A percentile compares a stretch with the other conserved stretches of the same genome.
Evolutionary conservation across 1,140 invertebrate species (phyloP).

Genomic region (Drosophila rufa): DNA sequence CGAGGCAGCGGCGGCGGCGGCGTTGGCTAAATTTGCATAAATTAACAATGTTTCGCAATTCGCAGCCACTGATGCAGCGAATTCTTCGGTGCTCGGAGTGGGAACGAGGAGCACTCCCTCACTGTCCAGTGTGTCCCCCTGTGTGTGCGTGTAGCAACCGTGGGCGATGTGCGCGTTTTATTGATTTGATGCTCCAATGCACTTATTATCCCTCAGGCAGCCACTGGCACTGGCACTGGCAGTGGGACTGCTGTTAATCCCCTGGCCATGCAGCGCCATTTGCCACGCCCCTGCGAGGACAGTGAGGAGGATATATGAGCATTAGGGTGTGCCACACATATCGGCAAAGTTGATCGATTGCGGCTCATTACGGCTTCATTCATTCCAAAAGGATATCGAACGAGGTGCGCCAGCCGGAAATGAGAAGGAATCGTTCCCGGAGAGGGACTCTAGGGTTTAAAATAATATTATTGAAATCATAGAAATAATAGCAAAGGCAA

Average conservation of each 20-base stretch:
- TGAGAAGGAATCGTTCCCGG: background rate
- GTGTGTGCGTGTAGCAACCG: slow-evolving; percentile 33
- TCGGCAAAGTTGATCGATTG: slow-evolving; percentile 63
- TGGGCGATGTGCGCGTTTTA: slow-evolving; percentile 72
- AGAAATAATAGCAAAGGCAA: too few relatives aligned
- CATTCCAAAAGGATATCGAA: slow-evolving; percentile 23
- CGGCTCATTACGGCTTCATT: slow-evolving; percentile 48
- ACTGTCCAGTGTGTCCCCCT: slow-evolving; percentile 17
- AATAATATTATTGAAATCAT: too few relatives aligned
- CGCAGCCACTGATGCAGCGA: slow-evolving; percentile 77
- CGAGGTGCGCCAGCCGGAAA: background rate
- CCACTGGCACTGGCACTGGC: slow-evolving; percentile 31
- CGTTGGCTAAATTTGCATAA: slow-evolving; percentile 81
- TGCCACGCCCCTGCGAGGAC: slow-evolving; percentile 1
- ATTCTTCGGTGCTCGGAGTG: slow-evolving; percentile 53
- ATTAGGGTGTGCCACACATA: slow-evolving; percentile 67
- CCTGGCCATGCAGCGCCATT: slow-evolving; percentile 25
- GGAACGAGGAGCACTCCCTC: background rate
- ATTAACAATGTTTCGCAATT: slow-evolving; percentile 83
- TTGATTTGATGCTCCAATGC: slow-evolving; percentile 81
- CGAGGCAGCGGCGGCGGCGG: slow-evolving; percentile 27
- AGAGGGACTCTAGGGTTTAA: too few relatives aligned
- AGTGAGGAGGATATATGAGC: slow-evolving; percentile 38
- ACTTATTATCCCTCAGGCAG: slow-evolving; percentile 80
- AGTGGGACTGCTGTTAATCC: slow-evolving; percentile 62